These are phyloP conservation scores for Drosophila funebris DNA, from an alignment of 1,140 invertebrate species.

Conservation along the genomic window DNA sequence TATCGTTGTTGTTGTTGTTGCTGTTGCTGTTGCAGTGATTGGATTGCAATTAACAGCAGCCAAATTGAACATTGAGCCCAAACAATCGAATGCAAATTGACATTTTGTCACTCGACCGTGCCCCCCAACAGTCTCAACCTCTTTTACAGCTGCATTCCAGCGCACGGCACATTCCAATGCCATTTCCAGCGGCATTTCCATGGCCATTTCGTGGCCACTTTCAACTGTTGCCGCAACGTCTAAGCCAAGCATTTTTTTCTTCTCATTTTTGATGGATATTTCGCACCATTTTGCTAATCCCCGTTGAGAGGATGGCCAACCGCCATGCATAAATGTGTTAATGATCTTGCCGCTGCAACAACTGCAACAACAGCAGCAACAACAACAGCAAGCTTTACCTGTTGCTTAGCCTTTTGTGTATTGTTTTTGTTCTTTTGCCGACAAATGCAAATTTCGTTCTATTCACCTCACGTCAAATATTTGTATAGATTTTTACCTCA, in stretches of 20 bases:
- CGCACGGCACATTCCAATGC: slow-evolving; percentile 26
- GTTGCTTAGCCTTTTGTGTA: slow-evolving; percentile 10
- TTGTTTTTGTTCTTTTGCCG: slow-evolving; percentile 74
- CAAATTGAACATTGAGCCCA: slow-evolving; percentile 61
- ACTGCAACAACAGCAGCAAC: slow-evolving; percentile 1
- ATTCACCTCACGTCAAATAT: slow-evolving; percentile 75
- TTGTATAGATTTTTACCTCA: slow-evolving; percentile 72
- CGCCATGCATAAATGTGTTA: slow-evolving; percentile 67
- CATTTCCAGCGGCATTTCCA: slow-evolving; percentile 43
- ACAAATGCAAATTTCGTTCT: slow-evolving; percentile 74
- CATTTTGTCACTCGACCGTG: slow-evolving; percentile 80
- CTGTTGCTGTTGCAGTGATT: slow-evolving; percentile 40
- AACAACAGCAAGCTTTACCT: slow-evolving; percentile 35
- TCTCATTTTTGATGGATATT: slow-evolving; percentile 62
- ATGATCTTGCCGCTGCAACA: slow-evolving; percentile 49
- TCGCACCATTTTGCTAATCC: slow-evolving; percentile 59
- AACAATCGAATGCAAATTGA: slow-evolving; percentile 78
- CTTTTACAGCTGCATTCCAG: slow-evolving; percentile 9
- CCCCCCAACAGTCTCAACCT: no score
- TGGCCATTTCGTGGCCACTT: slow-evolving; percentile 33
- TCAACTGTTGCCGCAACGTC: slow-evolving; percentile 40
- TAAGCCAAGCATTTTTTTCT: slow-evolving; percentile 10
- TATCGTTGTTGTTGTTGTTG: slow-evolving; percentile 28
- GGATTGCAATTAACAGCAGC: slow-evolving; percentile 66
- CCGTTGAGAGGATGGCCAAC: not conserved